Conservation (phyloP, 1,140 invertebrate species). For the Ericerus pela region DNA sequence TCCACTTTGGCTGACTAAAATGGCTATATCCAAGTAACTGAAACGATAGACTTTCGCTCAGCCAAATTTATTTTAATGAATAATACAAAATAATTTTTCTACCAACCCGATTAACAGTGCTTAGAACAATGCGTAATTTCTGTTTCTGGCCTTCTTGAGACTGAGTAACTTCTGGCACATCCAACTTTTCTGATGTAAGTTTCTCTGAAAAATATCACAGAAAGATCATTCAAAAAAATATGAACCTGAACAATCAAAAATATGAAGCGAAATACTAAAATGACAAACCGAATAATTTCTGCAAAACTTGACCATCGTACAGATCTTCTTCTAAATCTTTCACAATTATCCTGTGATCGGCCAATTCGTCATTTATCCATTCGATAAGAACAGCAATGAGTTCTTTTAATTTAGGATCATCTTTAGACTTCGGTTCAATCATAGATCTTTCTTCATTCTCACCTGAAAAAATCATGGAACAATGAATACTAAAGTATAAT, state of each 20-base stretch:
- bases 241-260: too few species aligned
- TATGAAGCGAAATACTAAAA: too few species aligned
- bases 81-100: not conserved
- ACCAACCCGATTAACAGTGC: constrained; percentile 59
- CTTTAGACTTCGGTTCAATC: constrained; percentile 73
- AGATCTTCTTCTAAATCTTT: constrained; percentile 94
- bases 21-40: constrained; percentile 33
- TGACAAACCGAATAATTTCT: constrained; percentile 72
- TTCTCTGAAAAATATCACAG: constrained; percentile 49
- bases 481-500: not conserved
- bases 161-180: constrained; percentile 96
- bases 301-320: constrained; percentile 95
- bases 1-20: constrained; percentile 64
- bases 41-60: not conserved
- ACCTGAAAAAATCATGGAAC: constrained; percentile 38
- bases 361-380: constrained; percentile 98
- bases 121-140: constrained; percentile 78
- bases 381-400: constrained; percentile 80
- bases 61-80: not conserved
- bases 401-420: constrained; percentile 75
- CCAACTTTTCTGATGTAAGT: constrained; percentile 73
- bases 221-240: constrained; percentile 14
- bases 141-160: constrained; percentile 95
- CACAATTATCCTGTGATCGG: constrained; percentile 90
- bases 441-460: constrained; percentile 95